phyloP scores from a whole-genome alignment of 2,888 invertebrate genomes.

The Acholoe squamosa region DNA sequence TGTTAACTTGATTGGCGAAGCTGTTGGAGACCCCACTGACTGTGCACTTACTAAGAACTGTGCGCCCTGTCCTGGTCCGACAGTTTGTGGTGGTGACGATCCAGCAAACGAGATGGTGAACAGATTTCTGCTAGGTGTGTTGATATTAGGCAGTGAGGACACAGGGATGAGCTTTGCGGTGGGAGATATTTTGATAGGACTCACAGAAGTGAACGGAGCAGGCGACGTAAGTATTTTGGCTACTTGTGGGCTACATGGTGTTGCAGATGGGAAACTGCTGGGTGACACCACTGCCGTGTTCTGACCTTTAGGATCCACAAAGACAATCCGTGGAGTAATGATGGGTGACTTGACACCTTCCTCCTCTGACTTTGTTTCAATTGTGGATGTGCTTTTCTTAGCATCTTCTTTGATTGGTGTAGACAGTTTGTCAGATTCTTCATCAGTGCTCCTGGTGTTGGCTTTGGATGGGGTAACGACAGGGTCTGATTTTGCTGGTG shows the following conservation, averaged over 20 bases:
- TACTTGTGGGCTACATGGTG: neutral
- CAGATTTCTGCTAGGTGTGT: neutral
- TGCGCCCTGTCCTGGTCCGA: constrained; percentile 7
- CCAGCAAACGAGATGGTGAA: constrained; percentile 35
- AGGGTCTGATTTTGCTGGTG: neutral
- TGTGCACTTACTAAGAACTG: constrained; percentile 43
- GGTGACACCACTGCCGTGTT: neutral
- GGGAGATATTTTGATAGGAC: constrained; percentile 36
- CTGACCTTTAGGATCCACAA: neutral
- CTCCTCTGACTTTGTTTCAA: neutral
- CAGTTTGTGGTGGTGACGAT: neutral
- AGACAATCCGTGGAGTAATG: constrained; percentile 37
- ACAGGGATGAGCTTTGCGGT: constrained; percentile 47
- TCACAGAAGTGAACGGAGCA: neutral
- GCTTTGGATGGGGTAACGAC: neutral
- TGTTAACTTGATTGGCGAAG: constrained; percentile 11
- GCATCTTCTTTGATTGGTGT: neutral
- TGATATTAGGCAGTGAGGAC: constrained; percentile 34
- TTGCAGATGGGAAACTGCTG: too few species aligned
- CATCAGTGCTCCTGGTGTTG: too few species aligned
- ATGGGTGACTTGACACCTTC: neutral
- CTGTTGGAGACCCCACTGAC: neutral
- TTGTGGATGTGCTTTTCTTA: neutral
- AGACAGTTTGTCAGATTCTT: neutral
- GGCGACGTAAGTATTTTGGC: neutral